These are phyloP conservation scores for Mechanitis messenoides DNA, from an alignment of 2,888 invertebrate genomes.

Conservation along the genomic window DNA sequence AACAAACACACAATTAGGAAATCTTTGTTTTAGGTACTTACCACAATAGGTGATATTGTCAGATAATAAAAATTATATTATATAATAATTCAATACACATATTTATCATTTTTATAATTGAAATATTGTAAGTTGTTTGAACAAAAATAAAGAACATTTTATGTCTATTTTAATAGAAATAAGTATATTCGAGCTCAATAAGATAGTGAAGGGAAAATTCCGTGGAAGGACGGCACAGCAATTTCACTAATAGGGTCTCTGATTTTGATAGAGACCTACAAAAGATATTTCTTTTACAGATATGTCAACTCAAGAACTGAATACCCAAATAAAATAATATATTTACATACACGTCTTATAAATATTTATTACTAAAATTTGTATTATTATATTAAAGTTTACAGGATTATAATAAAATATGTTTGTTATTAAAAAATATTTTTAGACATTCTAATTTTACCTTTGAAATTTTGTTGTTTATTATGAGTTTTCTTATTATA, in stretches of 20 bases:
- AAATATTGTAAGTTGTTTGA: too few relatives aligned
- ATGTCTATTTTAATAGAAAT: slow-evolving; percentile 20
- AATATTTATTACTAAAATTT: not conserved
- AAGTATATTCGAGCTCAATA: slow-evolving; percentile 25
- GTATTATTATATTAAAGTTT: not conserved
- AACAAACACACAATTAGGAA: too few relatives aligned
- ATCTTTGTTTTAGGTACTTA: too few relatives aligned
- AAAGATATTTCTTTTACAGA: slow-evolving; percentile 27
- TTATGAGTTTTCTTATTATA: too few relatives aligned
- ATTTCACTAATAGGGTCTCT: slow-evolving; percentile 35
- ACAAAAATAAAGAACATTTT: slow-evolving; percentile 14
- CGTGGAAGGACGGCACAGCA: slow-evolving; percentile 30
- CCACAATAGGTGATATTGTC: too few relatives aligned
- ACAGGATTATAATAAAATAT: not conserved
- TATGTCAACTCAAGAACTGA: slow-evolving; percentile 23
- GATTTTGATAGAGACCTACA: slow-evolving; percentile 28
- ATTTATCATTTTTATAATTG: too few relatives aligned
- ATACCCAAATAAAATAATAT: slow-evolving; percentile 8
- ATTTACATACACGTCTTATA: slow-evolving; percentile 1
- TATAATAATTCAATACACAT: too few relatives aligned
- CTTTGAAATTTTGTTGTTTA: not conserved
- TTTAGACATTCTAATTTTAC: not conserved
- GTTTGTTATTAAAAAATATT: not conserved
- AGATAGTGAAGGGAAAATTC: slow-evolving; percentile 28
- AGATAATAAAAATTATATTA: too few relatives aligned